These are phyloP conservation scores for Nemoura dubitans DNA, from an alignment of 2,888 invertebrate species.

Conservation along the genomic window DNA sequence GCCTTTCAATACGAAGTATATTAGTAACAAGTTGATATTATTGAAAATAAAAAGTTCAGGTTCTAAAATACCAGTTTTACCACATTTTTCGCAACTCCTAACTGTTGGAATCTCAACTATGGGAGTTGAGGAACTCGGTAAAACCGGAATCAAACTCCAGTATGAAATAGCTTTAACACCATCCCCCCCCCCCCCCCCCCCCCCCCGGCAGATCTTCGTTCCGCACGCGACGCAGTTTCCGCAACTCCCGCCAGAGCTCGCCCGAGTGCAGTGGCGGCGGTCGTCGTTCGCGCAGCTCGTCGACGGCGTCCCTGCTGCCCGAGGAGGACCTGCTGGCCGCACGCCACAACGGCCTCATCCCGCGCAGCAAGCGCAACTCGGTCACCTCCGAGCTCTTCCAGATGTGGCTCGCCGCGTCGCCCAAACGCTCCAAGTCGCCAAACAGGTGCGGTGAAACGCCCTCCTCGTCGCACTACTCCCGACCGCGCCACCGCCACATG, in stretches of 20 bases:
- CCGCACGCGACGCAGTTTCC: conserved; percentile 33
- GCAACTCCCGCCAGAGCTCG: conserved; percentile 27
- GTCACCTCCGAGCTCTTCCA: conserved; percentile 87
- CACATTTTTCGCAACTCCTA: too few species aligned
- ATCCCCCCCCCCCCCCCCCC: too few species aligned
- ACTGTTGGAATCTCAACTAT: too few species aligned
- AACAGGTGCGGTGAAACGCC: conserved; percentile 46
- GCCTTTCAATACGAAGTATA: too few species aligned
- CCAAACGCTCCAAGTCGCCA: conserved; percentile 65
- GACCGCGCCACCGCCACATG: background rate
- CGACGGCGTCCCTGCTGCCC: conserved; percentile 43
- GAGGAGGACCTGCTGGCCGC: conserved; percentile 40
- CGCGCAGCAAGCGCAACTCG: conserved; percentile 66
- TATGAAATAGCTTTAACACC: too few species aligned
- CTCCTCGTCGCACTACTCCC: background rate
- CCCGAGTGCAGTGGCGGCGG: conserved; percentile 23
- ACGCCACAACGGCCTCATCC: conserved; percentile 43
- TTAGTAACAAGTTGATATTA: too few species aligned
- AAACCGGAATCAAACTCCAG: background rate
- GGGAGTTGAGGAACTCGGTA: too few species aligned
- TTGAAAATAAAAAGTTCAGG: too few species aligned
- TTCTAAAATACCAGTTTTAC: too few species aligned
- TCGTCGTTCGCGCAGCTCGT: conserved; percentile 43
- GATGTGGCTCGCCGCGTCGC: conserved; percentile 82
- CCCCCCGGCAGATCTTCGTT: conserved; percentile 17